Percentiles rank a stretch among this genome's conserved stretches.
Conservation (phyloP, 2,113 vertebrate genomes). For the Bubo blakistoni region DNA sequence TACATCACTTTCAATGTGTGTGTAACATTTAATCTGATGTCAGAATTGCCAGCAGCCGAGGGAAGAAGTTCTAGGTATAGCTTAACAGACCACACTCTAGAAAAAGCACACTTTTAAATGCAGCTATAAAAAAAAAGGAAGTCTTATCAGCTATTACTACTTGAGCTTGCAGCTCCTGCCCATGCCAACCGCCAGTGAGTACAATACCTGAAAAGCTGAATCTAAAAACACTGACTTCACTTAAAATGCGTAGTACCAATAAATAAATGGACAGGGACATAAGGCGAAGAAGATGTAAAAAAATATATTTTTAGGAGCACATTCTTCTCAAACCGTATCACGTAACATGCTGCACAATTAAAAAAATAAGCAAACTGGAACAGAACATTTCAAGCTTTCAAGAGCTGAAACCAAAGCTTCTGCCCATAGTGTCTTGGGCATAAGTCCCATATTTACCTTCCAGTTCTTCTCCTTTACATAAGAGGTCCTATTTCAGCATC, state of each 20-base stretch:
- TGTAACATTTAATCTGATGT: background rate
- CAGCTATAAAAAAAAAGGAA: slow-evolving; percentile 41
- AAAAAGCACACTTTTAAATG: background rate
- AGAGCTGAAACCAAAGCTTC: background rate
- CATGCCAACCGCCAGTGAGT: background rate
- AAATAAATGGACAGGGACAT: background rate
- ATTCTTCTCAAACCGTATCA: background rate
- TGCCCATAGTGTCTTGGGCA: background rate
- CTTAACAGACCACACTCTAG: background rate
- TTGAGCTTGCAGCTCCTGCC: background rate
- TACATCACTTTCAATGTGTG: rapidly evolving
- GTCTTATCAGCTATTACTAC: slow-evolving; percentile 36
- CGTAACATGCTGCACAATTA: background rate
- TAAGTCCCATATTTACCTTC: background rate
- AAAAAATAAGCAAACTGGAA: background rate
- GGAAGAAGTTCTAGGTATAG: background rate
- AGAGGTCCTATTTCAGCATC: background rate
- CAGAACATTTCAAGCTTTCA: background rate
- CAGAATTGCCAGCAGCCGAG: background rate
- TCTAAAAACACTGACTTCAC: background rate
- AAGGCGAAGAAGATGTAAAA: background rate
- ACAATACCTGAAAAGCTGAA: background rate
- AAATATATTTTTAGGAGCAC: background rate
- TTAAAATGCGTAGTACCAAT: background rate
- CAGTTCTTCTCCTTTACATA: background rate